Evolutionary conservation across 2,888 invertebrate genomes (phyloP), one percentile per base, ranked within the genome.

Genomic region (Coenonympha glycerion): DNA sequence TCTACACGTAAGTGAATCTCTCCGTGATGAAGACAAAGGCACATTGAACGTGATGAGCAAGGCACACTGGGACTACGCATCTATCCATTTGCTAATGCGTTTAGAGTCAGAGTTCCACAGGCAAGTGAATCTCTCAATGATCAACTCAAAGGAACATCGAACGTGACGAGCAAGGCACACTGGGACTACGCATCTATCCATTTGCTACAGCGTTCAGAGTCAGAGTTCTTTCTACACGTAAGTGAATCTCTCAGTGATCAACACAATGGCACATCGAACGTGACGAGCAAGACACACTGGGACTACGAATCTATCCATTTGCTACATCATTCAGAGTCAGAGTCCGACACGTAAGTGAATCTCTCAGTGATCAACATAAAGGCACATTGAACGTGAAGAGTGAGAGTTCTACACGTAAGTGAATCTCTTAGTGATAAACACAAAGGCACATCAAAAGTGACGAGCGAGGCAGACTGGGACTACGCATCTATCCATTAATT

Each of bases 71-170:
- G 77, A 2, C 45, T 75, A 4, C 74, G 73, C 42, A 53, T 81
- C 4, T 88, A 88, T 60, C 88, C 88, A 9, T 88, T 87, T 58
- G 88, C 88, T 3, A 70, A 85, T 21, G 87, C 81, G 0, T 64
- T 88, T 1, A 68, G 88, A 52, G 82, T 87, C 3, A 65, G 87
- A 56, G 87, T 86, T 0, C 53, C 87, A 21, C 86, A 85, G 79
- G 86, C 84, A 61, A 61, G 41, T 28, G n/a, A n/a, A n/a, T n/a
- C n/a, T n/a, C n/a, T n/a, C n/a, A n/a, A n/a, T n/a, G n/a, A n/a
- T n/a, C n/a, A n/a, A n/a, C n/a, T n/a, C n/a, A n/a, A n/a, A n/a
- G n/a, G n/a, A n/a, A n/a, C n/a, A n/a, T n/a, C n/a, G n/a, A n/a
- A n/a, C n/a, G n/a, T n/a, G n/a, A n/a, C n/a, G n/a, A n/a, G n/a